These are phyloP conservation scores for Nysson spinosus DNA, from an alignment of 2,888 invertebrate genomes.

Conservation along the genomic window DNA sequence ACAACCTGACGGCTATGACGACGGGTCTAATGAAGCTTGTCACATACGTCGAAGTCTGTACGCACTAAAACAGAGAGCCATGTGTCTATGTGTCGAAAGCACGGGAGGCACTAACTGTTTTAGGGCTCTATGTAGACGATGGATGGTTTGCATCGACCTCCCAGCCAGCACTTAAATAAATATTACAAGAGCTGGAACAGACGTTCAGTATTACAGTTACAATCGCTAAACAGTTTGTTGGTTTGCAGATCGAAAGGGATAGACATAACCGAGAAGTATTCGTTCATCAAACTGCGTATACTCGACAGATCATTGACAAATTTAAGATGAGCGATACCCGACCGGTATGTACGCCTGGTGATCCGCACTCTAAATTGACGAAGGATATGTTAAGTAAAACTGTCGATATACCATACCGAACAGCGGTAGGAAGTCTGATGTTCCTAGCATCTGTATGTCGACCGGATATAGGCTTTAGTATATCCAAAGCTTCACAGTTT, in stretches of 20 bases:
- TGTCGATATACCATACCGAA: background rate
- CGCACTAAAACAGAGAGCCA: slow-evolving; percentile 55
- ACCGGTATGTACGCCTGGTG: background rate
- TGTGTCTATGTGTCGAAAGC: background rate
- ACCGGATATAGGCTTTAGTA: background rate
- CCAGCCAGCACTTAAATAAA: background rate
- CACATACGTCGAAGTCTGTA: slow-evolving; percentile 54
- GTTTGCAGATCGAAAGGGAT: background rate
- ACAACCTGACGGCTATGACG: slow-evolving; percentile 58
- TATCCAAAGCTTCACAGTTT: background rate
- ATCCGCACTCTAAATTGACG: background rate
- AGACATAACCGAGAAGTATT: background rate
- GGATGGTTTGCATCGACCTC: background rate
- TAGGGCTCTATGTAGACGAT: background rate
- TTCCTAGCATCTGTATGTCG: background rate
- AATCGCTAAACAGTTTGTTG: background rate
- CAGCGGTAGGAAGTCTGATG: background rate
- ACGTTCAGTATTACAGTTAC: background rate
- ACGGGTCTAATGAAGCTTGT: slow-evolving; percentile 51
- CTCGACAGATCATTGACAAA: background rate
- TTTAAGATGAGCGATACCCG: background rate
- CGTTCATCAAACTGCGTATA: background rate
- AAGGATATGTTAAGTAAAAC: background rate
- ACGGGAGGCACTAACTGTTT: background rate
- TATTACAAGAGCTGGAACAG: background rate